phyloP scores from a whole-genome alignment of 2,113 vertebrate species.

The Galeopterus variegatus region DNA sequence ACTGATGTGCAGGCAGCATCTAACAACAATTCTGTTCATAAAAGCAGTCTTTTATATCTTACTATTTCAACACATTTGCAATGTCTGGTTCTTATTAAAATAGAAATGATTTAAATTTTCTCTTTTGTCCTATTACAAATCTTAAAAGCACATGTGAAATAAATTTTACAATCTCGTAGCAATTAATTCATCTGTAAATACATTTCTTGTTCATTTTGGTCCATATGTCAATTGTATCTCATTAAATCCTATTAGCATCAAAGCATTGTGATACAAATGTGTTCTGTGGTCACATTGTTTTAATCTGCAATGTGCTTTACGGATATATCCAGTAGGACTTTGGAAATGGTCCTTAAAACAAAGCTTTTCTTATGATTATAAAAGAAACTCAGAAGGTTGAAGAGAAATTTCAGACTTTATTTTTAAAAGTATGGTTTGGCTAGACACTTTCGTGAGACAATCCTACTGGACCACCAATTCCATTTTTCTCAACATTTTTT shows the following conservation, averaged over 20 bases:
- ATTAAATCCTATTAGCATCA: neutral
- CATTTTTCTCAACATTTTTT: neutral
- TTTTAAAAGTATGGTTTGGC: slow-evolving; percentile 39
- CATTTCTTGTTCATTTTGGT: slow-evolving; percentile 9
- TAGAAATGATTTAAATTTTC: slow-evolving; percentile 39
- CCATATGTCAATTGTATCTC: neutral
- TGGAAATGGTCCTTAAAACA: slow-evolving; percentile 9
- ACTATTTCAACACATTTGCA: slow-evolving; percentile 6
- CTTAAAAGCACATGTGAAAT: slow-evolving; percentile 31
- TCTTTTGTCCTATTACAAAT: neutral
- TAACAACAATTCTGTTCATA: neutral
- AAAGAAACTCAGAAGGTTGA: slow-evolving; percentile 9
- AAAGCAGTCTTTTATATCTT: neutral
- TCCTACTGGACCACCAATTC: slow-evolving; percentile 13
- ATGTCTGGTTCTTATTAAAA: slow-evolving; percentile 62
- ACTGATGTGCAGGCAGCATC: neutral
- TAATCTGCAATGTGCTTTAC: slow-evolving; percentile 20
- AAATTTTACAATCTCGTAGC: neutral
- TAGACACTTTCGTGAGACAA: neutral
- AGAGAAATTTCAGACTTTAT: slow-evolving; percentile 36
- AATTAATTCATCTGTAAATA: slow-evolving; percentile 44
- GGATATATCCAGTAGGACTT: slow-evolving; percentile 9
- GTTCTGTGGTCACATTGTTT: neutral
- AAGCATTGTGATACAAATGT: neutral
- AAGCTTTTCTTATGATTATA: slow-evolving; percentile 19